phyloP scores from a whole-genome alignment of 2,797 vertebrate genomes.

The Rhinogobio ventralis region DNA sequence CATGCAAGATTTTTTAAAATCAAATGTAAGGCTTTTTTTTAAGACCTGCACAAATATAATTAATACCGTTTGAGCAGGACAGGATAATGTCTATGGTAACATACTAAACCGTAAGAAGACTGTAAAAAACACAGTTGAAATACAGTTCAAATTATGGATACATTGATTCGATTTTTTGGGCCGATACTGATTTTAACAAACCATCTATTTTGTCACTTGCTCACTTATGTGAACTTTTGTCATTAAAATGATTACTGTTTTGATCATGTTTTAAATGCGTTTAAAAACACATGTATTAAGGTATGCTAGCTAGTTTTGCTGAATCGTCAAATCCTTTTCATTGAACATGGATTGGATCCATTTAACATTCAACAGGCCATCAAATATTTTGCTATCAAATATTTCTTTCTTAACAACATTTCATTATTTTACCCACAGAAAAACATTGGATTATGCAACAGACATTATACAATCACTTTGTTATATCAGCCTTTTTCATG shows the following conservation, averaged over 20 bases:
- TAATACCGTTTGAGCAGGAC: background rate
- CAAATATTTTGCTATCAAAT: too few relatives aligned
- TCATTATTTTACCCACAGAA: too few relatives aligned
- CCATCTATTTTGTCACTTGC: background rate
- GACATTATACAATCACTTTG: too few relatives aligned
- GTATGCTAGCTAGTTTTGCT: too few relatives aligned
- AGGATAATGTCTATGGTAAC: background rate
- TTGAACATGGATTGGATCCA: background rate
- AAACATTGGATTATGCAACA: too few relatives aligned
- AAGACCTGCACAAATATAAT: background rate
- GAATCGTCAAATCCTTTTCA: too few relatives aligned
- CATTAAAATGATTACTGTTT: too few relatives aligned
- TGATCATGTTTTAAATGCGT: background rate
- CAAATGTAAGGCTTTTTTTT: background rate
- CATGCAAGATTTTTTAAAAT: background rate
- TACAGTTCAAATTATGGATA: background rate
- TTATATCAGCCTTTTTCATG: too few relatives aligned
- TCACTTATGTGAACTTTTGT: background rate
- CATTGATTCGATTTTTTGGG: background rate
- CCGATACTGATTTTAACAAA: background rate
- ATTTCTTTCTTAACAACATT: too few relatives aligned
- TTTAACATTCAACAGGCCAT: too few relatives aligned
- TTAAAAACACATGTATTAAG: too few relatives aligned
- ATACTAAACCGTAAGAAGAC: background rate
- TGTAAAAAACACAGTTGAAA: background rate